Percentiles rank a stretch among this genome's conserved stretches.
phyloP scores from a whole-genome alignment of 2,113 vertebrate genomes.

The Vulpes vulpes region DNA sequence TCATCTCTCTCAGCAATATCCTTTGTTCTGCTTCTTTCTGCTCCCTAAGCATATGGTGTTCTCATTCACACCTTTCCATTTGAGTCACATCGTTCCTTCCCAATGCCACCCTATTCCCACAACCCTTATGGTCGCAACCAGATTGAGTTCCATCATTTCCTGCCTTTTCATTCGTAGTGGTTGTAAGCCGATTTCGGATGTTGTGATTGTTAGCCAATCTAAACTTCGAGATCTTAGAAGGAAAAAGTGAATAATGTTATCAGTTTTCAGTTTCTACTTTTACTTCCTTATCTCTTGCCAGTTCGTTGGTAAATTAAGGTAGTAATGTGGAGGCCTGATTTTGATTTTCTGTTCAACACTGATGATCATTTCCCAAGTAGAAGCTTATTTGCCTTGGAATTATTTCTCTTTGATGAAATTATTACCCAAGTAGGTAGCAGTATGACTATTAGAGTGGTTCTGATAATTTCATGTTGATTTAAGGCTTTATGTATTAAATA shows the following conservation, averaged over 20 bases:
- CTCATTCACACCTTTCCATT: background rate
- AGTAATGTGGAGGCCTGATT: background rate
- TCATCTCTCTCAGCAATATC: background rate
- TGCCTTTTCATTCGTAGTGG: background rate
- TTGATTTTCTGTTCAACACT: constrained; percentile 55
- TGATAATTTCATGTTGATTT: constrained; percentile 60
- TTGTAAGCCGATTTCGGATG: background rate
- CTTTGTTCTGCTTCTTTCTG: background rate
- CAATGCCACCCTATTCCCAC: background rate
- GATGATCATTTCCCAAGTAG: constrained; percentile 43
- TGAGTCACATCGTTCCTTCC: background rate
- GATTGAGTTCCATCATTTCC: background rate
- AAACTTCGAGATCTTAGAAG: constrained; percentile 50
- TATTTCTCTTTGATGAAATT: constrained; percentile 58
- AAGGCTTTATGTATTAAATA: constrained; percentile 69
- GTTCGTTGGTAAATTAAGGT: constrained; percentile 45
- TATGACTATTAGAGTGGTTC: constrained; percentile 4
- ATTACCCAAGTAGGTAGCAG: constrained; percentile 42
- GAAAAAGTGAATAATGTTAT: constrained; percentile 17
- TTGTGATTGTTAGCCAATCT: background rate
- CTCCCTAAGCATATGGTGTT: background rate
- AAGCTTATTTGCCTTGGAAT: constrained; percentile 60
- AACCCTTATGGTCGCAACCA: background rate
- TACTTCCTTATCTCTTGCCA: background rate
- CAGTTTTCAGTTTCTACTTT: background rate